A percentile compares a stretch with the other conserved stretches of the same genome.
Evolutionary conservation across 1,140 invertebrate species (phyloP).

Genomic region (Drosophila obscura): DNA sequence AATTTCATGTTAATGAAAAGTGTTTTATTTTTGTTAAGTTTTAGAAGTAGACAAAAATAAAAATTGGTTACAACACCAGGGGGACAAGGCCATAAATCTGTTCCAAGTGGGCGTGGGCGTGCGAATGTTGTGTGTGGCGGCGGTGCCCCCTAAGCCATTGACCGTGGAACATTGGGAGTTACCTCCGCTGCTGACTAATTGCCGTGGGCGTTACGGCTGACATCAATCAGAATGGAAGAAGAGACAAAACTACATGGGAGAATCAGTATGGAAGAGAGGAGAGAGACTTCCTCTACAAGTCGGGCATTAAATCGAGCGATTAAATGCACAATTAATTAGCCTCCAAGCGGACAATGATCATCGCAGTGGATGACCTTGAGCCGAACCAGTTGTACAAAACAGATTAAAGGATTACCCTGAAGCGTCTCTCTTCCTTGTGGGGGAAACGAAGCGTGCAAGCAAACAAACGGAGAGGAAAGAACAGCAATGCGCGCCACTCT

Average conservation of each 20-base stretch:
- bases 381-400: constrained; percentile 52
- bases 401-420: constrained; percentile 74
- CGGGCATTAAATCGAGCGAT: constrained; percentile 72
- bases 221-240: constrained; percentile 61
- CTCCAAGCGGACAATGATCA: constrained; percentile 27
- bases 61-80: constrained; percentile 65
- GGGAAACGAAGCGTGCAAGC: constrained; percentile 48
- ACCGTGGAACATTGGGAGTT: constrained; percentile 56
- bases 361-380: constrained; percentile 57
- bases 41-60: constrained; percentile 14
- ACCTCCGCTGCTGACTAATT: constrained; percentile 53
- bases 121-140: constrained; percentile 49
- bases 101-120: constrained; percentile 55
- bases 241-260: constrained; percentile 8
- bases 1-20: constrained; percentile 22
- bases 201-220: constrained; percentile 61
- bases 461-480: constrained; percentile 44
- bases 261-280: not conserved
- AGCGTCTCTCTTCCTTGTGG: not conserved
- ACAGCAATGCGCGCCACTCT: constrained; percentile 37
- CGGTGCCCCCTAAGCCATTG: constrained; percentile 47
- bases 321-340: constrained; percentile 77
- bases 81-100: constrained; percentile 64
- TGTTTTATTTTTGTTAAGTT: constrained; percentile 1
- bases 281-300: constrained; percentile 12